A percentile compares a stretch with the other conserved stretches of the same genome.
Evolutionary conservation across 2,797 vertebrate genomes (phyloP).

Genomic region (Florisuga fusca): DNA sequence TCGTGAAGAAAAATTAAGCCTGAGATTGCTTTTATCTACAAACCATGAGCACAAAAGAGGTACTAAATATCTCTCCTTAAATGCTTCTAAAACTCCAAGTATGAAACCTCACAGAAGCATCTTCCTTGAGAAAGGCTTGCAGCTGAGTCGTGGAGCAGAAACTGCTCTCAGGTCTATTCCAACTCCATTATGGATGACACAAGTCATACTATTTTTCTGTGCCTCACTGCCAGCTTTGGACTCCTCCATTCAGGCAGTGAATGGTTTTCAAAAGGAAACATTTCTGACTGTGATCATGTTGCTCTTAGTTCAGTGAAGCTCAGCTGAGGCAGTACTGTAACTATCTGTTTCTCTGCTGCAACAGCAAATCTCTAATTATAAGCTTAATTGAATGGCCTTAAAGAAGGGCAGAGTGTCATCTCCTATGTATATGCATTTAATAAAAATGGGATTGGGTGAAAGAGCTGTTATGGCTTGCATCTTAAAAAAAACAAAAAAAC

Average conservation of each 20-base stretch:
- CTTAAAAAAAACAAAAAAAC: not conserved
- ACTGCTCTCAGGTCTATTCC: not conserved
- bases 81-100: not conserved
- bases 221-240: conserved; percentile 24
- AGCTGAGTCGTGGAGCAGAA: not conserved
- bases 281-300: not conserved
- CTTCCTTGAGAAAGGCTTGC: not conserved
- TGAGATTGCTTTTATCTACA: not conserved
- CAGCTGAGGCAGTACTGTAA: not conserved
- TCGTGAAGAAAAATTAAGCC: not conserved
- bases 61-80: not conserved
- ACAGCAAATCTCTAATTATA: conserved; percentile 55
- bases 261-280: not conserved
- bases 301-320: not conserved
- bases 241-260: not conserved
- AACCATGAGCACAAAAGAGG: not conserved
- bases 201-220: not conserved
- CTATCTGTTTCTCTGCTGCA: conserved; percentile 40
- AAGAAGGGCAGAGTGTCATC: not conserved
- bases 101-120: not conserved
- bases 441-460: not conserved
- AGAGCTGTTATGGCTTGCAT: not conserved
- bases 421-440: conserved; percentile 1
- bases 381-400: conserved; percentile 46
- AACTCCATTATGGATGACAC: not conserved